Base-by-base conservation (phyloP, 37 sponge, comb jelly and placozoan species). In the Beroe ovata region DNA sequence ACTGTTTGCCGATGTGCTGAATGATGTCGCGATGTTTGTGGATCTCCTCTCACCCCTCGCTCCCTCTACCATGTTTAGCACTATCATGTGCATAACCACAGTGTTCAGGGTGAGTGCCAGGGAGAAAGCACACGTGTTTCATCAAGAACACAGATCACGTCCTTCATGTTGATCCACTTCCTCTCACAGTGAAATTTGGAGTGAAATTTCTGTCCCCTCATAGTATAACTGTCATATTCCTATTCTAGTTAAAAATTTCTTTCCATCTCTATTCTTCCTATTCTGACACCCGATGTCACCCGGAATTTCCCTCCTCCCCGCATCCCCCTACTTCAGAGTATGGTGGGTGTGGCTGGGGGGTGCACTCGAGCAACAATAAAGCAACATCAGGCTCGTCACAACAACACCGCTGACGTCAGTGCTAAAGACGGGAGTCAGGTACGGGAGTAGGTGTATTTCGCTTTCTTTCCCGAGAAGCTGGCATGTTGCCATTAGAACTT, bases 401-500 rank as follows among this genome's bases (percentile, higher is more conserved):
- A 93, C 89, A 97, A 97, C 90, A 97, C 94, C 94, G 99, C 99
- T 33, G 99, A 97, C 66, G 99, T 97, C 8, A 91, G 95, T 41
- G 99, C 99, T 28, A 97, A 97, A 64, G 99, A 97, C 64, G 94
- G 95, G 1, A 97, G 96, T 89, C 99, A 97, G 91, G 96, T 94
- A 58, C 35, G 84, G 64, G 21, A n/a, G n/a, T n/a, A n/a, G n/a
- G n/a, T n/a, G 1, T 63, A 29, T 23, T 30, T 21, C 29, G 11
- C 8, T 72, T 58, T 11, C n/a, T n/a, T n/a, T n/a, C n/a, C n/a
- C n/a, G n/a, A n/a, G n/a, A n/a, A n/a, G n/a, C n/a, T n/a, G n/a
- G n/a, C n/a, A n/a, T n/a, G n/a, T n/a, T n/a, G n/a, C n/a, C n/a
- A n/a, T n/a, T n/a, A n/a, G n/a, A n/a, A n/a, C n/a, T n/a, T n/a